Conservation (phyloP, 1,140 invertebrate genomes). For the Dolichoris vasculosae region DNA sequence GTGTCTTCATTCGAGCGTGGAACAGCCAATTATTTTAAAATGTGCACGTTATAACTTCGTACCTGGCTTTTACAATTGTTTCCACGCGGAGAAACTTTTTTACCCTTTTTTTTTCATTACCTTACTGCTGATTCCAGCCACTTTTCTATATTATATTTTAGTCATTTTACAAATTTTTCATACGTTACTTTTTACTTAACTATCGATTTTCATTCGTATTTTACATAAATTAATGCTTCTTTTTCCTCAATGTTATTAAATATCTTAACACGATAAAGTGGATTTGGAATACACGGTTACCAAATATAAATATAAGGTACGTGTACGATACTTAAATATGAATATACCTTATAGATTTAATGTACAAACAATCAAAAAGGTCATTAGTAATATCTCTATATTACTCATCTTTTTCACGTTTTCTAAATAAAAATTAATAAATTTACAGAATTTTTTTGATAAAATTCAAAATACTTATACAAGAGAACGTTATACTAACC, state of each 20-base stretch:
- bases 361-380: not conserved
- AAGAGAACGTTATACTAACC: not conserved
- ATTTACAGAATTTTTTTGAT: not conserved
- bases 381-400: not conserved
- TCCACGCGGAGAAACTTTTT: not conserved
- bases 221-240: not conserved
- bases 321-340: not conserved
- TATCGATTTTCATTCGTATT: not conserved
- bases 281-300: not conserved
- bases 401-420: not conserved
- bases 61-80: constrained; percentile 1
- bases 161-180: not conserved
- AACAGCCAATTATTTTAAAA: constrained; percentile 45
- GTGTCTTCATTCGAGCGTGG: constrained; percentile 13
- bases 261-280: not conserved
- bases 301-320: not conserved
- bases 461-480: not conserved
- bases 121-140: too few relatives aligned
- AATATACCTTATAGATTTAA: not conserved
- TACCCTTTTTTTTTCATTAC: not conserved
- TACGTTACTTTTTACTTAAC: not conserved
- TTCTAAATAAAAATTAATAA: too few relatives aligned
- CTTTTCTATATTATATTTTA: too few relatives aligned
- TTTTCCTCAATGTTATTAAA: not conserved
- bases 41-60: constrained; percentile 3